phyloP scores from a whole-genome alignment of 2,888 invertebrate species.

The Pseudococcus viburni region DNA sequence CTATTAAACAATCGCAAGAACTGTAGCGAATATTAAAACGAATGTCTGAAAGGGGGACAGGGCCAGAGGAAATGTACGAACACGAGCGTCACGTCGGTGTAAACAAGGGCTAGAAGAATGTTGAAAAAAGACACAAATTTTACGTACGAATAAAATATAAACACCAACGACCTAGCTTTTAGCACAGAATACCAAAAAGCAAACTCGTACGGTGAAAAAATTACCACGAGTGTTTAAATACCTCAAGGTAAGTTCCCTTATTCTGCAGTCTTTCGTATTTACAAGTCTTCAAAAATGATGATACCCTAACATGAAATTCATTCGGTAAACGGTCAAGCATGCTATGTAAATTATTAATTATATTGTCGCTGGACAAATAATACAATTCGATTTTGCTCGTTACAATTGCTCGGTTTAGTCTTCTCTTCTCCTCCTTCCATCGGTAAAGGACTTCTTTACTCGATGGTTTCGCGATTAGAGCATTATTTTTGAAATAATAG shows the following conservation, averaged over 20 bases:
- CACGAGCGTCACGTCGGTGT: background rate
- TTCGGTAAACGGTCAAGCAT: background rate
- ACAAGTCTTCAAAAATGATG: background rate
- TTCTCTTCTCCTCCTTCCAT: background rate
- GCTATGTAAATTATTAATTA: conserved; percentile 7
- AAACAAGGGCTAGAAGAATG: background rate
- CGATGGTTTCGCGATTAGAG: background rate
- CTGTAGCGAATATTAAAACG: background rate
- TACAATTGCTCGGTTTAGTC: background rate
- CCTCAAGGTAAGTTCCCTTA: conserved; percentile 25
- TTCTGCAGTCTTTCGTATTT: background rate
- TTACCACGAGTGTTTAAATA: background rate
- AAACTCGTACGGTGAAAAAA: background rate
- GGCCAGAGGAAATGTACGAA: background rate
- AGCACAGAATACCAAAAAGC: background rate
- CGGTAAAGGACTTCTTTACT: background rate
- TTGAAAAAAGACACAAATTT: too few species aligned
- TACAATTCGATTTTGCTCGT: background rate
- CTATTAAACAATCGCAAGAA: conserved; percentile 26
- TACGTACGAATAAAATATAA: too few species aligned
- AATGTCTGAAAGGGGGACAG: background rate
- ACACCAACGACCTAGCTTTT: too few species aligned
- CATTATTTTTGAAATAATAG: conserved; percentile 11
- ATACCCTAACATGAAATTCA: background rate
- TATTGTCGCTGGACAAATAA: conserved; percentile 9